Evolutionary conservation across 2,888 invertebrate species (phyloP).

Genomic region (Pogonocherus hispidulus): DNA sequence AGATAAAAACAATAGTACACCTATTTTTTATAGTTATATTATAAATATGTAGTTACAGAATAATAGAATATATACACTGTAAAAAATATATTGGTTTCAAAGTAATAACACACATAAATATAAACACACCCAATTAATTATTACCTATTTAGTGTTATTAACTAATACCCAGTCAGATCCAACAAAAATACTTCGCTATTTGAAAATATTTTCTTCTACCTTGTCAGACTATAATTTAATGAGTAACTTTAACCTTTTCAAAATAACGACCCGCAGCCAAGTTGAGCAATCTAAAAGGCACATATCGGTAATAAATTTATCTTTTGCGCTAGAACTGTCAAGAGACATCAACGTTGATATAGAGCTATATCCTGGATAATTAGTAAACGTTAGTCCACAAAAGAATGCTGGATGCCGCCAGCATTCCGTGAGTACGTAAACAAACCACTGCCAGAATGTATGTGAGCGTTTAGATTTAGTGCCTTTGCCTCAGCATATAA

Average conservation of each 20-base stretch:
- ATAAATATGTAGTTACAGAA: too few relatives aligned
- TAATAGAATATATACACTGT: too few relatives aligned
- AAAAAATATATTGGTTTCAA: too few relatives aligned
- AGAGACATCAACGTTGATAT: constrained; percentile 30
- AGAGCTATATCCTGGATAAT: constrained; percentile 35
- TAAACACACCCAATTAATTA: too few relatives aligned
- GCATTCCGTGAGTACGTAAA: constrained; percentile 42
- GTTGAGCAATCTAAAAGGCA: constrained; percentile 3
- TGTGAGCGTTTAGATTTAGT: constrained; percentile 44
- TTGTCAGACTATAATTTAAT: constrained; percentile 10
- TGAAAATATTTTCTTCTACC: neutral
- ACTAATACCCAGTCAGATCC: neutral
- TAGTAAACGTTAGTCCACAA: constrained; percentile 28
- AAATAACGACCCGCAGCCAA: constrained; percentile 10
- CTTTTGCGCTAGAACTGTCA: constrained; percentile 30
- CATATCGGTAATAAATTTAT: constrained; percentile 24
- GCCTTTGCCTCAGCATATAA: constrained; percentile 42
- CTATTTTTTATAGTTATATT: too few relatives aligned
- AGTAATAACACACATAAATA: too few relatives aligned
- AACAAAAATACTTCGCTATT: neutral
- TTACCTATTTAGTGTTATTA: neutral
- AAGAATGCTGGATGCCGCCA: constrained; percentile 24
- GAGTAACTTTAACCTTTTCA: constrained; percentile 24
- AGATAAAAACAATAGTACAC: too few relatives aligned
- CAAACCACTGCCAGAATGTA: constrained; percentile 39